Conservation (phyloP, 2,113 vertebrate species). For the Cacatua alba region DNA sequence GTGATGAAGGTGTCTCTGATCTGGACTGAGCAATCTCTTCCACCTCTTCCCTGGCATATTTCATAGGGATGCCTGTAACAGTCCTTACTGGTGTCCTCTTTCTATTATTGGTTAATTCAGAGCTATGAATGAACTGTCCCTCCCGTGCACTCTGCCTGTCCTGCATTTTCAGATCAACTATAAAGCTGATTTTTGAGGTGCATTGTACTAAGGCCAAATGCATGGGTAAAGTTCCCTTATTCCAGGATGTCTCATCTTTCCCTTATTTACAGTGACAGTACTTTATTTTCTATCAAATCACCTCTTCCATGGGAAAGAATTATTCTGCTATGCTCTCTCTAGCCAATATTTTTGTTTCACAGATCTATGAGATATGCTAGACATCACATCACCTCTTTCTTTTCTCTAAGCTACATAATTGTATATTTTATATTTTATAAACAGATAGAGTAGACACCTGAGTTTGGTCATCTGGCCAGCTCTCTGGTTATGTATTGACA, state of each 20-base stretch:
- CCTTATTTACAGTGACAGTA: not conserved
- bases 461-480: not conserved
- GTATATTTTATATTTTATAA: not conserved
- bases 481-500: not conserved
- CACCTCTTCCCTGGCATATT: not conserved
- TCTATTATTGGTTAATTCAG: not conserved
- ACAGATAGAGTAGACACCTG: not conserved
- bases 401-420: not conserved
- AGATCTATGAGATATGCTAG: not conserved
- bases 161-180: not conserved
- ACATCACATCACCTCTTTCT: not conserved
- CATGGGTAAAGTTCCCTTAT: not conserved
- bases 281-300: not conserved
- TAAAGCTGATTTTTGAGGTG: not conserved
- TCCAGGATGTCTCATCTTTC: not conserved
- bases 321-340: not conserved
- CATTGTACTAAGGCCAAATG: not conserved
- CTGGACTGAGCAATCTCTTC: not conserved
- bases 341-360: not conserved
- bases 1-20: not conserved
- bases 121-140: not conserved
- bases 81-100: not conserved
- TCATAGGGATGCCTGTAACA: not conserved
- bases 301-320: not conserved
- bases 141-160: not conserved